Conservation (phyloP, 2,113 vertebrate genomes). For the Rhagologus leucostigma region DNA sequence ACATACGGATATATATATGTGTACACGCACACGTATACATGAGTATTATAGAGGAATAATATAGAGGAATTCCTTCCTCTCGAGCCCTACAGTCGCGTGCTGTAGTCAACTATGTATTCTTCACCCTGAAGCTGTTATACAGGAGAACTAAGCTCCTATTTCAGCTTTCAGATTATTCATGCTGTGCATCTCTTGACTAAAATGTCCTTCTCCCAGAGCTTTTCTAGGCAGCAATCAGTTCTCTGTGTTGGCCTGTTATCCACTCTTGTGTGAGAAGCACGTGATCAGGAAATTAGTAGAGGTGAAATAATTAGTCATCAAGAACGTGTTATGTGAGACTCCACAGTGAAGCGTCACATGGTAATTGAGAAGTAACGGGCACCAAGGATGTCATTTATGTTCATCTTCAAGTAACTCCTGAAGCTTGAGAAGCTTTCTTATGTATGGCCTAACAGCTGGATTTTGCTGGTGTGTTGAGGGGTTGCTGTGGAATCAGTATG, state of each 20-base stretch:
- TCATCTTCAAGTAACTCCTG: neutral
- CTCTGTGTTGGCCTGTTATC: neutral
- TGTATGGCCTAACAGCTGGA: neutral
- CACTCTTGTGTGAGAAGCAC: neutral
- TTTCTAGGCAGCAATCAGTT: neutral
- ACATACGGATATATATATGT: accelerated
- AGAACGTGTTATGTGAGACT: neutral
- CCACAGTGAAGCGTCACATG: neutral
- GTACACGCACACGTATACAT: accelerated
- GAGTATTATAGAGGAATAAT: neutral
- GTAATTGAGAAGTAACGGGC: neutral
- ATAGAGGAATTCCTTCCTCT: neutral
- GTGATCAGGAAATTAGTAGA: neutral
- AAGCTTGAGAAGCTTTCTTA: neutral
- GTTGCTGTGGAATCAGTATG: neutral
- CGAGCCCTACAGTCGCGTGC: neutral
- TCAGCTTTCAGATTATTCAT: neutral
- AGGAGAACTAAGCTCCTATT: neutral
- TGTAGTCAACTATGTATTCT: accelerated
- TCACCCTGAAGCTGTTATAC: accelerated
- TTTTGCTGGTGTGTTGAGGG: neutral
- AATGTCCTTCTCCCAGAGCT: neutral
- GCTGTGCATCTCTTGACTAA: accelerated
- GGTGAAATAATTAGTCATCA: neutral
- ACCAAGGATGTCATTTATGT: neutral